Conservation (phyloP, 2,113 vertebrate species). For the Calidris pygmaea region DNA sequence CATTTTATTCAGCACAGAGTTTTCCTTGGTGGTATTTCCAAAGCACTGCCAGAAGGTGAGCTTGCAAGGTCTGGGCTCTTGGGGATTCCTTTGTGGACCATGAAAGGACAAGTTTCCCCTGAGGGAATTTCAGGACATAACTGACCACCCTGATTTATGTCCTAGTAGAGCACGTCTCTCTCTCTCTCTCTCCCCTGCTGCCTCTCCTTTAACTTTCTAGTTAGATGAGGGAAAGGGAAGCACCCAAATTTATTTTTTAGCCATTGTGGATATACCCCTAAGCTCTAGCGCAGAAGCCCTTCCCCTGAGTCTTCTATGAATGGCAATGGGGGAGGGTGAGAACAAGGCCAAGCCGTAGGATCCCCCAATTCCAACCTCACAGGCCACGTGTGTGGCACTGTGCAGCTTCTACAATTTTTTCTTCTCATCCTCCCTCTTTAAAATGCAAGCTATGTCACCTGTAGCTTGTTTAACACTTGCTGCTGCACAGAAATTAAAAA, state of each 20-base stretch:
- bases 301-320: background rate
- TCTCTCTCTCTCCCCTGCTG: background rate
- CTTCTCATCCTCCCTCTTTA: background rate
- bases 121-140: background rate
- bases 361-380: background rate
- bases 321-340: background rate
- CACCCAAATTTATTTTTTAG: background rate
- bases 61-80: background rate
- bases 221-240: background rate
- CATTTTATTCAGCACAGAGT: background rate
- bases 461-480: constrained; percentile 13
- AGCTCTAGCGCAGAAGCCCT: background rate
- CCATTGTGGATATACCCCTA: background rate
- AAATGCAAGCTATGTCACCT: background rate
- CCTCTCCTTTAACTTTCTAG: background rate
- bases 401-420: background rate
- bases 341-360: background rate
- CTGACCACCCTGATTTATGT: background rate
- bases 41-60: background rate
- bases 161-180: background rate
- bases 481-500: constrained; percentile 20
- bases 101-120: background rate
- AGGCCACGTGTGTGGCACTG: background rate
- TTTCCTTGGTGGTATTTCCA: constrained; percentile 10
- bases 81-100: background rate